A percentile compares a stretch with the other conserved stretches of the same genome.
These are phyloP conservation scores for Lophochroa leadbeateri DNA, from an alignment of 2,113 vertebrate genomes.

Conservation along the genomic window DNA sequence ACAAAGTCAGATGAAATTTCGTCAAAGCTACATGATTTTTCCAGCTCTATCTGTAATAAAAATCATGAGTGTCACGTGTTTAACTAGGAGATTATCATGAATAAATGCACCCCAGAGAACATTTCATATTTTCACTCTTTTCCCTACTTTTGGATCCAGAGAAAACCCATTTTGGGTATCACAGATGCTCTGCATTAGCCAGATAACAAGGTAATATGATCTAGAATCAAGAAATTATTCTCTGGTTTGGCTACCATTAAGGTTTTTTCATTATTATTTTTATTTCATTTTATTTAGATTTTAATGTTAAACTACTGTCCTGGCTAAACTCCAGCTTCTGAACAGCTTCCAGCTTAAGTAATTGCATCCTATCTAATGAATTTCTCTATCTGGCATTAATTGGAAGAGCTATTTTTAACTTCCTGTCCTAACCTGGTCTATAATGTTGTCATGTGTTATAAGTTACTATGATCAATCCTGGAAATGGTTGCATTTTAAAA, in stretches of 20 bases:
- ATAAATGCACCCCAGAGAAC: background rate
- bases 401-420: conserved; percentile 23
- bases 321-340: conserved; percentile 39
- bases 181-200: background rate
- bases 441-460: background rate
- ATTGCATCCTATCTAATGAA: conserved; percentile 28
- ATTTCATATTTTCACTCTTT: background rate
- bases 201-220: background rate
- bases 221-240: background rate
- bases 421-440: background rate
- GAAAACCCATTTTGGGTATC: background rate
- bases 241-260: background rate
- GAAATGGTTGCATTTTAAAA: background rate
- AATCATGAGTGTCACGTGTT: background rate
- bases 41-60: background rate
- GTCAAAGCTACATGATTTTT: background rate
- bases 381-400: conserved; percentile 38
- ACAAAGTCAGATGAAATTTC: background rate
- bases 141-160: background rate
- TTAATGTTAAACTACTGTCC: background rate
- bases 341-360: conserved; percentile 33
- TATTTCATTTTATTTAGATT: background rate
- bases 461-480: background rate
- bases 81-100: background rate
- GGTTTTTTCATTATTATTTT: background rate